phyloP scores from a whole-genome alignment of 2,888 invertebrate genomes.

The Acronicta psi region DNA sequence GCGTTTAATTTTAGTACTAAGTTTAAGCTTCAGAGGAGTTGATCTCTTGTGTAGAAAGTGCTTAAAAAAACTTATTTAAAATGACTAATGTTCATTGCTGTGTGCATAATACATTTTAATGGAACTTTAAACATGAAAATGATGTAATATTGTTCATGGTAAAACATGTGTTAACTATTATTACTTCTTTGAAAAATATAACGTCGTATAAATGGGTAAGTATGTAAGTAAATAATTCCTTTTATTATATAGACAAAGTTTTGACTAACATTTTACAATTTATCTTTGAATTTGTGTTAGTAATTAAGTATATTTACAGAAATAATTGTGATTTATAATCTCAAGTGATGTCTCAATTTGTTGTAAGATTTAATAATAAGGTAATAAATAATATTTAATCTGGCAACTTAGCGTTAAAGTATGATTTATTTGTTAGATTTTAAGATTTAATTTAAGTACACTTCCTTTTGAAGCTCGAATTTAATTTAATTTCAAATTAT shows the following conservation, averaged over 20 bases:
- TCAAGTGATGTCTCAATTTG: conserved; percentile 14
- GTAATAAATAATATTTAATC: conserved; percentile 17
- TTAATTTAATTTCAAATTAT: not conserved
- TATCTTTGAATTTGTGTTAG: conserved; percentile 8
- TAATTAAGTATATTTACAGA: not conserved
- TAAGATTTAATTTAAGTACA: conserved; percentile 13
- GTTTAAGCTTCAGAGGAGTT: too few relatives aligned
- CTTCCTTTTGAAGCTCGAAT: not conserved
- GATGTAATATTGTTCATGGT: too few relatives aligned
- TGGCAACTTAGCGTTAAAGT: conserved; percentile 3
- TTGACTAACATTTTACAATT: not conserved
- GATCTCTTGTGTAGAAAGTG: too few relatives aligned
- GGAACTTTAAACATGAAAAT: too few relatives aligned
- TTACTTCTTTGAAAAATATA: too few relatives aligned
- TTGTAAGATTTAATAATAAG: conserved; percentile 19
- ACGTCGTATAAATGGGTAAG: not conserved
- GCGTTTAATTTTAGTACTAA: too few relatives aligned
- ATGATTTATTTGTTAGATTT: conserved; percentile 6
- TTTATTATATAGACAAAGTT: not conserved
- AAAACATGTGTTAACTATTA: too few relatives aligned
- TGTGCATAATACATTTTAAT: too few relatives aligned
- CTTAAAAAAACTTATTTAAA: too few relatives aligned
- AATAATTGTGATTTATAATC: conserved; percentile 15
- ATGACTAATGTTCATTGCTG: too few relatives aligned
- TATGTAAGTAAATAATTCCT: not conserved